phyloP scores from a whole-genome alignment of 2,113 vertebrate species.

The Channa argus region DNA sequence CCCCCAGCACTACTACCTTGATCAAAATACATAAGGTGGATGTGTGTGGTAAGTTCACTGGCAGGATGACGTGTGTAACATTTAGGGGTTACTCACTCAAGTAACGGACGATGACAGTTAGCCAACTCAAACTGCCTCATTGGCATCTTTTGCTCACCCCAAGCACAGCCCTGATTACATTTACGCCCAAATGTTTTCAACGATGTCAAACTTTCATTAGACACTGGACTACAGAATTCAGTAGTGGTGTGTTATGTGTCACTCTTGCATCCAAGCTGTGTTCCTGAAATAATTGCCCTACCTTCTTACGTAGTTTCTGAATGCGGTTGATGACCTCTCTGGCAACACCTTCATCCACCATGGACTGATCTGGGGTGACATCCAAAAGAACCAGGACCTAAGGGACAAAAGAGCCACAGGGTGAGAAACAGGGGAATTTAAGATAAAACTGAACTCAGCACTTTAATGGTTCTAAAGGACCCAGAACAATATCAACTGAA shows the following conservation, averaged over 20 bases:
- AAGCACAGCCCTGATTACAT: slow-evolving; percentile 31
- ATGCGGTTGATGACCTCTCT: slow-evolving; percentile 98
- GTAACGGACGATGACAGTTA: too few relatives aligned
- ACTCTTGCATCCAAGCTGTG: slow-evolving; percentile 28
- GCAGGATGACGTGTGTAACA: not conserved
- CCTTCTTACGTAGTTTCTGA: slow-evolving; percentile 99
- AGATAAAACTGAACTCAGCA: not conserved
- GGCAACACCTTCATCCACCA: slow-evolving; percentile 96
- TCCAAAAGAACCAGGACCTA: slow-evolving; percentile 94
- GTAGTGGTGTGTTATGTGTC: slow-evolving; percentile 53
- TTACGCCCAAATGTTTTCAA: slow-evolving; percentile 25
- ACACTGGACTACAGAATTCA: slow-evolving; percentile 64
- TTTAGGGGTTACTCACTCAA: not conserved
- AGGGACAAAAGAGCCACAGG: not conserved
- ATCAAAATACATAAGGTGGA: not conserved
- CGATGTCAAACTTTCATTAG: slow-evolving; percentile 46
- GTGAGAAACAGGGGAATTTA: not conserved
- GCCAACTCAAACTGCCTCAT: not conserved
- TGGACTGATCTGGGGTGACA: slow-evolving; percentile 93
- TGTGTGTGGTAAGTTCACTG: not conserved
- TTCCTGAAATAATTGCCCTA: slow-evolving; percentile 67
- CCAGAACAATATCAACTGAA: not conserved
- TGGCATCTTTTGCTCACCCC: slow-evolving; percentile 27
- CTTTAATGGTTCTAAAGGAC: too few relatives aligned
- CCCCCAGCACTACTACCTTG: too few relatives aligned